These are phyloP conservation scores for Epistrophe grossulariae DNA, from an alignment of 2,888 invertebrate species.

Conservation along the genomic window DNA sequence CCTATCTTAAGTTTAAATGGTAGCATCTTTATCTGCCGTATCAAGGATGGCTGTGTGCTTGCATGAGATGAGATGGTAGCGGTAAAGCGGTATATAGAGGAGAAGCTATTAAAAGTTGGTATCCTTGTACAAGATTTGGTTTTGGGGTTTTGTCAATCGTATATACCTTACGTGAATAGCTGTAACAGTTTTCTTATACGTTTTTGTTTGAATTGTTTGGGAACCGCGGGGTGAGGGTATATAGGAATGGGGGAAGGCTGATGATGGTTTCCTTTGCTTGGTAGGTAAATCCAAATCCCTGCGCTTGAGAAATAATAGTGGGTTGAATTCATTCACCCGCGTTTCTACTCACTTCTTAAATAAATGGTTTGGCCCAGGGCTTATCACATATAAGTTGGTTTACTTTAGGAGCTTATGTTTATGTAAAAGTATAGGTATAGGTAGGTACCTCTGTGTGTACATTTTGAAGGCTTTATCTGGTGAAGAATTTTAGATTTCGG, in stretches of 20 bases:
- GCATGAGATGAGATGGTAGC: slow-evolving; percentile 12
- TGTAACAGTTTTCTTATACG: slow-evolving; percentile 61
- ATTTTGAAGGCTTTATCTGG: slow-evolving; percentile 15
- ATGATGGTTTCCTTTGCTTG: slow-evolving; percentile 53
- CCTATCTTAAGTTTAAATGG: slow-evolving; percentile 76
- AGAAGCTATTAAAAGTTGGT: slow-evolving; percentile 75
- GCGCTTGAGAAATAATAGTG: slow-evolving; percentile 62
- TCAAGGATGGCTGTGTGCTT: slow-evolving; percentile 60
- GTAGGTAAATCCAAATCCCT: slow-evolving; percentile 63
- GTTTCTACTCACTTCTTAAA: slow-evolving; percentile 49
- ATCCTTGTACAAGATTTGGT: slow-evolving; percentile 75
- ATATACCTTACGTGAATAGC: slow-evolving; percentile 58
- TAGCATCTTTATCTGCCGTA: slow-evolving; percentile 74
- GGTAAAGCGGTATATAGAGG: slow-evolving; percentile 23
- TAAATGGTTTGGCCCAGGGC: slow-evolving; percentile 73
- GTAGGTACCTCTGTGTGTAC: background rate
- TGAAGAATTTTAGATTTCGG: background rate
- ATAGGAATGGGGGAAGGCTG: background rate
- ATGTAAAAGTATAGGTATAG: background rate
- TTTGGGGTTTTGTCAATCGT: slow-evolving; percentile 75
- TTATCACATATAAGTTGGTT: slow-evolving; percentile 71
- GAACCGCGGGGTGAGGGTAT: background rate
- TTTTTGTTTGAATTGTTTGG: slow-evolving; percentile 45
- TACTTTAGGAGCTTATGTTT: slow-evolving; percentile 62
- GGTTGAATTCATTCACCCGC: slow-evolving; percentile 39